Percentiles rank a stretch among this genome's conserved stretches.
Evolutionary conservation across 2,888 invertebrate genomes (phyloP).

Genomic region (Elegia similella): DNA sequence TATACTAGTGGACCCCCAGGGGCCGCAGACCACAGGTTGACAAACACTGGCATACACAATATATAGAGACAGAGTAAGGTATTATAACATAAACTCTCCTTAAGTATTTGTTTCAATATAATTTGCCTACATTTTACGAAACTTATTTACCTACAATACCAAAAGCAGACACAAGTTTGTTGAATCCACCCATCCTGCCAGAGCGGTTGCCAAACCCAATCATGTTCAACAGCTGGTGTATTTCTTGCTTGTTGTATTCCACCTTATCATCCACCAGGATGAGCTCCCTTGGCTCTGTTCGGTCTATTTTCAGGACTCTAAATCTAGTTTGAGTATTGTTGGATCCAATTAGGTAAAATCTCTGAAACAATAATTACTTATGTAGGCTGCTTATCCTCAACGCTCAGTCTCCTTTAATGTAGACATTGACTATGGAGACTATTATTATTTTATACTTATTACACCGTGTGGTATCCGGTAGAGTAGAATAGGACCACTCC

Average conservation of each 20-base stretch:
- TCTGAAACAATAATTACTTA: slow-evolving; percentile 80
- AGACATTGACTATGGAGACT: no score
- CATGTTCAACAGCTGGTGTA: slow-evolving; percentile 91
- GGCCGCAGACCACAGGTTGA: no score
- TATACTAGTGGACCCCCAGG: no score
- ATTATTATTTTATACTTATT: no score
- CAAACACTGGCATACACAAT: no score
- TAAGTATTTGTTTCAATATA: no score
- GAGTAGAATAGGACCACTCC: no score
- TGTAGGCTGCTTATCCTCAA: no score
- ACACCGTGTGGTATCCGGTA: no score
- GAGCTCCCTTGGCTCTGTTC: slow-evolving; percentile 91
- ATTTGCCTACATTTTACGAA: not conserved
- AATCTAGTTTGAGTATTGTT: slow-evolving; percentile 96
- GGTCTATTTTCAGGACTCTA: slow-evolving; percentile 95
- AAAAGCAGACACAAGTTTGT: slow-evolving; percentile 93
- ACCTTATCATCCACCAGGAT: slow-evolving; percentile 94
- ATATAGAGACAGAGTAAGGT: no score
- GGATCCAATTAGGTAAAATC: slow-evolving; percentile 96
- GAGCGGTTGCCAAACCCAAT: slow-evolving; percentile 78
- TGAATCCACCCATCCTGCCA: slow-evolving; percentile 83
- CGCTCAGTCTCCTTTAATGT: no score
- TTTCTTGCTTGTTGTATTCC: slow-evolving; percentile 93
- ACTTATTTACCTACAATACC: slow-evolving; percentile 90
- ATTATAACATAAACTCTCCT: no score